These are phyloP conservation scores for Hafferia zeledoni DNA, from an alignment of 2,797 vertebrate genomes.

Conservation along the genomic window DNA sequence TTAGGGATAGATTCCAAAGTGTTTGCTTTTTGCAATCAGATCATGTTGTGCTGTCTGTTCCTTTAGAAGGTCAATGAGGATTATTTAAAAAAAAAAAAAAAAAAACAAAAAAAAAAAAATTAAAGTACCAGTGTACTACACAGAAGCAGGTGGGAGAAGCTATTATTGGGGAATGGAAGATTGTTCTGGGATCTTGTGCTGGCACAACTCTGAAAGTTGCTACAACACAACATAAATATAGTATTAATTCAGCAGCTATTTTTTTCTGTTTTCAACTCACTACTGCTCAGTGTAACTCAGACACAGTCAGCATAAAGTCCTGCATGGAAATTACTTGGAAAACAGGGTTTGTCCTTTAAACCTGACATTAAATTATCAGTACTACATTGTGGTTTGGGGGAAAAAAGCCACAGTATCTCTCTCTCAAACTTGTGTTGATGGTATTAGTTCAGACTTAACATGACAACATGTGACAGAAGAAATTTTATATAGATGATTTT, in stretches of 20 bases:
- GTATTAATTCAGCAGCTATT: background rate
- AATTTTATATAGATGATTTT: background rate
- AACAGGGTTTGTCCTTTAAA: background rate
- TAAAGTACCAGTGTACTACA: background rate
- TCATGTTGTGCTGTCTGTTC: background rate
- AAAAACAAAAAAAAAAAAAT: no score
- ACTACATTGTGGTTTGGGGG: background rate
- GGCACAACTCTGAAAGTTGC: background rate
- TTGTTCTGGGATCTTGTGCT: background rate
- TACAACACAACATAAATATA: background rate
- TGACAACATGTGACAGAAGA: background rate
- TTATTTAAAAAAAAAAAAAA: background rate
- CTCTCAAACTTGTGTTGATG: background rate
- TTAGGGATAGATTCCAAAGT: background rate
- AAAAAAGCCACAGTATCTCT: background rate
- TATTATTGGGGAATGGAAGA: background rate
- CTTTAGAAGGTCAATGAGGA: background rate
- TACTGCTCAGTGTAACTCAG: background rate
- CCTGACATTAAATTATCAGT: background rate
- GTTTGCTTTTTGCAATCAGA: background rate
- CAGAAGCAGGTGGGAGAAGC: background rate
- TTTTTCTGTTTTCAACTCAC: background rate
- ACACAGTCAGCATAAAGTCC: background rate
- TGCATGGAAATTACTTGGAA: background rate
- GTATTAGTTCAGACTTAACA: background rate